Conservation (phyloP, 2,888 invertebrate species). For the Meganola albula region DNA sequence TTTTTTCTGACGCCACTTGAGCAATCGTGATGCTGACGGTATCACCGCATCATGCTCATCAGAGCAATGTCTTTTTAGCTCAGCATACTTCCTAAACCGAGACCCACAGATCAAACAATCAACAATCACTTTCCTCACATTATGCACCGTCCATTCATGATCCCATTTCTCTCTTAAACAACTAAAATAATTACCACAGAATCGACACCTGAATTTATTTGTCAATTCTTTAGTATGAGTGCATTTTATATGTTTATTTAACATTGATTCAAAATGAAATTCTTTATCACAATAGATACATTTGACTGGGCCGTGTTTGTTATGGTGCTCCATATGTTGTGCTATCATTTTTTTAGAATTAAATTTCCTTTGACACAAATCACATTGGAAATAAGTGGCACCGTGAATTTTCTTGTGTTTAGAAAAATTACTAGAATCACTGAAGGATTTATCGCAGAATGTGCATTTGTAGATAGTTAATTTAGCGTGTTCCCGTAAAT, state of each 20-base stretch:
- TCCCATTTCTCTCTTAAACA: slow-evolving; percentile 68
- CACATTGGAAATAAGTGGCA: slow-evolving; percentile 56
- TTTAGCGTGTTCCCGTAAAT: slow-evolving; percentile 67
- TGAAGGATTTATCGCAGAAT: slow-evolving; percentile 68
- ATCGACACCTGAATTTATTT: slow-evolving; percentile 48
- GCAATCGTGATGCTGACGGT: slow-evolving; percentile 47
- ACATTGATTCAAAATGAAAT: slow-evolving; percentile 63
- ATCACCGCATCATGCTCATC: slow-evolving; percentile 44
- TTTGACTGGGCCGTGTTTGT: slow-evolving; percentile 44
- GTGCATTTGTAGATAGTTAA: slow-evolving; percentile 68
- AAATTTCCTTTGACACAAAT: slow-evolving; percentile 65
- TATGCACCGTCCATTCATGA: slow-evolving; percentile 65
- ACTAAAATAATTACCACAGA: slow-evolving; percentile 48
- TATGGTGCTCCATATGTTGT: slow-evolving; percentile 67
- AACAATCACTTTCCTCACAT: slow-evolving; percentile 58
- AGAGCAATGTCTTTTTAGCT: slow-evolving; percentile 54
- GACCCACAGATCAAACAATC: slow-evolving; percentile 59
- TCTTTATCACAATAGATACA: slow-evolving; percentile 51
- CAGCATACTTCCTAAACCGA: slow-evolving; percentile 63
- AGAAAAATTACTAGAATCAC: slow-evolving; percentile 71
- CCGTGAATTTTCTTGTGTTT: slow-evolving; percentile 74
- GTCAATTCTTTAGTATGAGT: slow-evolving; percentile 42
- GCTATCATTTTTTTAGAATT: slow-evolving; percentile 68
- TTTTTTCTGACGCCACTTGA: slow-evolving; percentile 28
- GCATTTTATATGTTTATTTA: slow-evolving; percentile 61